These are phyloP conservation scores for Andricus curvator DNA, from an alignment of 2,888 invertebrate genomes.

Conservation along the genomic window DNA sequence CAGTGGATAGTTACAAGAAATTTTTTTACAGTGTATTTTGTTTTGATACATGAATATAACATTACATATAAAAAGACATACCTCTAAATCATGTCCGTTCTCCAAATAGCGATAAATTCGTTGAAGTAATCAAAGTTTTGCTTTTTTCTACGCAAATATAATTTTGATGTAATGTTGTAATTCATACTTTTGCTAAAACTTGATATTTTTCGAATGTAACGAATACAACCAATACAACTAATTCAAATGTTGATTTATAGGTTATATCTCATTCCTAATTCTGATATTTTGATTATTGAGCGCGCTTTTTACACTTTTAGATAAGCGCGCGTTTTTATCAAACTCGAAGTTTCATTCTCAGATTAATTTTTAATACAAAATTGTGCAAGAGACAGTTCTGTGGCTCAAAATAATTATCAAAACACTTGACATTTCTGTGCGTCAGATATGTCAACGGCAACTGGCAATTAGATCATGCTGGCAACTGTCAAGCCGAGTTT, in stretches of 20 bases:
- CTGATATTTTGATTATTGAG: background rate
- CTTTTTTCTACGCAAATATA: background rate
- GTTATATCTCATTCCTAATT: background rate
- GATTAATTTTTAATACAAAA: background rate
- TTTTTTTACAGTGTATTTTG: too few relatives aligned
- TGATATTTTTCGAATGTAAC: too few relatives aligned
- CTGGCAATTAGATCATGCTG: too few relatives aligned
- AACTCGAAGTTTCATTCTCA: background rate
- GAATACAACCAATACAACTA: too few relatives aligned
- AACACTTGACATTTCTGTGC: slow-evolving; percentile 1
- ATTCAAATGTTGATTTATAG: background rate
- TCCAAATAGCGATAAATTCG: background rate
- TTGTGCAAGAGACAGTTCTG: background rate
- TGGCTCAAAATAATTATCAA: background rate
- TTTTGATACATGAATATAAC: background rate
- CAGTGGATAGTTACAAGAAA: too few relatives aligned
- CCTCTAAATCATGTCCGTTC: background rate
- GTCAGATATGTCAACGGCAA: background rate
- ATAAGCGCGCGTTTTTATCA: background rate
- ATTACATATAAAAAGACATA: background rate
- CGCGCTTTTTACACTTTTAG: background rate
- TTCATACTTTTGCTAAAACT: background rate
- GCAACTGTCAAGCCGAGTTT: background rate
- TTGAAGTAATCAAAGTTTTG: background rate
- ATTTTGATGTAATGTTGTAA: background rate